Percentiles rank a stretch among this genome's conserved stretches.
These are phyloP conservation scores for Semotilus atromaculatus DNA, from an alignment of 2,797 vertebrate genomes.

Conservation along the genomic window DNA sequence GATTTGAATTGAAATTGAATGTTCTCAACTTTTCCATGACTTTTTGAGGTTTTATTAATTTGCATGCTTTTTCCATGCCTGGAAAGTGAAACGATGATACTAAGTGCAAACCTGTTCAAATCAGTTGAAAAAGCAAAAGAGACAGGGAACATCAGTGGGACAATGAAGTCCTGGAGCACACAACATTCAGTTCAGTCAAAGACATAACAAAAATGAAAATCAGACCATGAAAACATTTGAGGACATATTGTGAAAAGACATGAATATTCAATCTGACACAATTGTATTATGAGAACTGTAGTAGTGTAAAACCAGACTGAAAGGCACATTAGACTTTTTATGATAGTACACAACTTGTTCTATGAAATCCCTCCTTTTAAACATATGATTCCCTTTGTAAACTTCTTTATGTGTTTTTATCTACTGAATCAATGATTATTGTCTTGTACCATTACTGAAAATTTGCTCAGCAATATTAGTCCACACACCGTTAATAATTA, in stretches of 20 bases:
- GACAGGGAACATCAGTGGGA: not conserved
- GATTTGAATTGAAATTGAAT: not conserved
- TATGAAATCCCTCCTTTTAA: not conserved
- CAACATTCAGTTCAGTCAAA: not conserved
- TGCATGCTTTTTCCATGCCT: not conserved
- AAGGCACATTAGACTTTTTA: not conserved
- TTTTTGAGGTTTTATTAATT: not conserved
- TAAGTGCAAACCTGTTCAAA: not conserved
- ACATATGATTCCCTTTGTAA: not conserved
- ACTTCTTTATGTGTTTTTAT: not conserved
- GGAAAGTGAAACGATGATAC: not conserved
- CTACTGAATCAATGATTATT: not conserved
- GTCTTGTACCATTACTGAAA: not conserved
- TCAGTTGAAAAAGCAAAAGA: not conserved
- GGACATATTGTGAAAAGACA: not conserved
- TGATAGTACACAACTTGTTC: too few species aligned
- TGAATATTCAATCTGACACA: not conserved
- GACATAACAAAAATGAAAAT: not conserved
- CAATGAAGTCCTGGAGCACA: not conserved
- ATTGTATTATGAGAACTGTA: not conserved
- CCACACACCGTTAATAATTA: not conserved
- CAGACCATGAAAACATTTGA: not conserved
- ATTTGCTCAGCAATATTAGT: not conserved
- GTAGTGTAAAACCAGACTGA: constrained; percentile 9
- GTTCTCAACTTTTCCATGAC: not conserved